Evolutionary conservation across 2,888 invertebrate species (phyloP).

Genomic region (Asteroscopus sphinx): DNA sequence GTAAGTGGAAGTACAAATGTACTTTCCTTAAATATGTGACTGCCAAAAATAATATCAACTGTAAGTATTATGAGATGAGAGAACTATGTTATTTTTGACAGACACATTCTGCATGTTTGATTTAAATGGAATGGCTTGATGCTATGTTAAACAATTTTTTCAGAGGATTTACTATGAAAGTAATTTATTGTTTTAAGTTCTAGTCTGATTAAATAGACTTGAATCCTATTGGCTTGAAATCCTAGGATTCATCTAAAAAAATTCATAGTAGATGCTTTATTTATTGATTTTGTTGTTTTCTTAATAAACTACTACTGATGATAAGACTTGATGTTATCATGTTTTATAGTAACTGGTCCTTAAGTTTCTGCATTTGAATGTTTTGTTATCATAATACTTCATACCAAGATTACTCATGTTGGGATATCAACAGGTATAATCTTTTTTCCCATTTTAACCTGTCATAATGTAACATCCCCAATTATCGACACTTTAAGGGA

Average conservation of each 20-base stretch:
- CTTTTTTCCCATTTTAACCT: slow-evolving; percentile 16
- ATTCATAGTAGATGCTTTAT: slow-evolving; percentile 37
- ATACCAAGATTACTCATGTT: slow-evolving; percentile 2
- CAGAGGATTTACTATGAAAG: slow-evolving; percentile 34
- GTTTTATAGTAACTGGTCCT: slow-evolving; percentile 15
- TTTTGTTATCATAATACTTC: slow-evolving; percentile 6
- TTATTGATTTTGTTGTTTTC: slow-evolving; percentile 7
- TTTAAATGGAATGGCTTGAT: slow-evolving; percentile 63
- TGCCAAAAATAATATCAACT: slow-evolving; percentile 64
- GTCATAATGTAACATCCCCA: slow-evolving; percentile 21
- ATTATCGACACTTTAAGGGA: too few species aligned
- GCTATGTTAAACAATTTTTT: slow-evolving; percentile 36
- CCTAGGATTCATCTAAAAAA: background rate
- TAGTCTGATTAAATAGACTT: background rate
- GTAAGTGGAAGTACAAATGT: slow-evolving; percentile 88
- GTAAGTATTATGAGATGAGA: background rate
- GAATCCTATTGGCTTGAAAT: too few species aligned
- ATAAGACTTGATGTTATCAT: slow-evolving; percentile 6
- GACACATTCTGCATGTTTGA: slow-evolving; percentile 61
- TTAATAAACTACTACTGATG: background rate
- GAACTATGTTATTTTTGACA: slow-evolving; percentile 62
- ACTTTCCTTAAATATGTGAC: slow-evolving; percentile 79
- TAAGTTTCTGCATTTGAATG: slow-evolving; percentile 18
- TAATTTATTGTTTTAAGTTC: slow-evolving; percentile 1
- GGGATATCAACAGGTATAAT: slow-evolving; percentile 15